A percentile compares a stretch with the other conserved stretches of the same genome.
Conservation (phyloP, 2,113 vertebrate genomes). For the Chionomys nivalis region DNA sequence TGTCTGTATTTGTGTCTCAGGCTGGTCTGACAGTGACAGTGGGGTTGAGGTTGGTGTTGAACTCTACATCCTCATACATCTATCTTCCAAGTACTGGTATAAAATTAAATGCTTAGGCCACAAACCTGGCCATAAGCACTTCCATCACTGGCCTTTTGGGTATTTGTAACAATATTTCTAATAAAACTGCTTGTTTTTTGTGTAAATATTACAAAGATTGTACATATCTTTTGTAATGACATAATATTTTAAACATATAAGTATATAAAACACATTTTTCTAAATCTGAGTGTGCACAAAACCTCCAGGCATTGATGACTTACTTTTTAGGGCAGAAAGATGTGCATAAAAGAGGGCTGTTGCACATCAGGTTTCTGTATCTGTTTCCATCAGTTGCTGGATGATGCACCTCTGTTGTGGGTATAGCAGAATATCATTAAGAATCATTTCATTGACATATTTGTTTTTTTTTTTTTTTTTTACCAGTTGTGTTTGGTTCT, state of each 20-base stretch:
- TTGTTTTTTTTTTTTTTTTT: neutral
- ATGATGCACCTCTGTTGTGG: neutral
- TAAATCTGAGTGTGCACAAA: neutral
- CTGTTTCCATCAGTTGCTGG: neutral
- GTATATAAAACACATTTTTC: neutral
- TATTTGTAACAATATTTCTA: neutral
- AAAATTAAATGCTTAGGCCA: neutral
- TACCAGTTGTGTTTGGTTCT: neutral
- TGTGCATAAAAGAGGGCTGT: no score
- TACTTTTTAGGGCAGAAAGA: neutral
- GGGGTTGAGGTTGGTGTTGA: neutral
- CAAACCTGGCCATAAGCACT: neutral
- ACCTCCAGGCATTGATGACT: neutral
- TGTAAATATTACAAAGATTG: no score
- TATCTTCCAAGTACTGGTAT: neutral
- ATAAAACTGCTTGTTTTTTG: neutral
- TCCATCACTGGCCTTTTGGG: neutral
- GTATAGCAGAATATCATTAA: neutral
- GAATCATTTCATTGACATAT: neutral
- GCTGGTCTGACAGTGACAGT: neutral
- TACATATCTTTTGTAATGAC: neutral
- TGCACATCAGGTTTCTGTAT: neutral
- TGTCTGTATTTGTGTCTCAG: neutral
- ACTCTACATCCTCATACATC: neutral
- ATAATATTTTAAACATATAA: neutral